Percentiles rank a stretch among this genome's conserved stretches.
These are phyloP conservation scores for Platycheirus albimanus DNA, from an alignment of 2,888 invertebrate species.

Conservation along the genomic window DNA sequence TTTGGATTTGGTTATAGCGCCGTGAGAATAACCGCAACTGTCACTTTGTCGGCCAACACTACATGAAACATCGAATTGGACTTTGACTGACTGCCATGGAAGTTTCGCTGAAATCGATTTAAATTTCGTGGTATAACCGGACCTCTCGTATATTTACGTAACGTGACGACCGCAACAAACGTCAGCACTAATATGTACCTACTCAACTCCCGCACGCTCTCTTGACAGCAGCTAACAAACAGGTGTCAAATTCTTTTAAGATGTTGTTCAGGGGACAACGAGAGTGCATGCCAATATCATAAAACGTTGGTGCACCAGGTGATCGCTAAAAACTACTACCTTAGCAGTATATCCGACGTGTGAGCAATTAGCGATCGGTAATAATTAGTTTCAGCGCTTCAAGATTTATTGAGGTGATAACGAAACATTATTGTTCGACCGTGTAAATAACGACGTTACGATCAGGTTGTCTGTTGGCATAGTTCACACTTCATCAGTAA, in stretches of 20 bases:
- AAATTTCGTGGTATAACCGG: constrained; percentile 25
- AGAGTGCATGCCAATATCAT: constrained; percentile 24
- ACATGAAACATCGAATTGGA: constrained; percentile 27
- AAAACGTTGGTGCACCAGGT: not conserved
- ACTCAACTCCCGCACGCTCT: not conserved
- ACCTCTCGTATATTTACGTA: constrained; percentile 45
- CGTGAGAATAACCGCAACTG: constrained; percentile 28
- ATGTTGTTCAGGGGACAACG: not conserved
- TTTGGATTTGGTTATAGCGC: not conserved
- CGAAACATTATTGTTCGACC: constrained; percentile 43
- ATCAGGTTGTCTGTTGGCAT: constrained; percentile 15
- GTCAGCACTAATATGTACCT: constrained; percentile 31
- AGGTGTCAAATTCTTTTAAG: constrained; percentile 53
- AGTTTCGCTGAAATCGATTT: constrained; percentile 52
- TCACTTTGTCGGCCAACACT: constrained; percentile 12
- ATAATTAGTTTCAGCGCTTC: constrained; percentile 45
- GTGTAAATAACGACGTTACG: constrained; percentile 57
- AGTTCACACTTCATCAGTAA: constrained; percentile 56
- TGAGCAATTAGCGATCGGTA: constrained; percentile 56
- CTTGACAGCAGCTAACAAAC: constrained; percentile 25
- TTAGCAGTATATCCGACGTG: constrained; percentile 24
- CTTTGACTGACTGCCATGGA: constrained; percentile 30
- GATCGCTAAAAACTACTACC: not conserved
- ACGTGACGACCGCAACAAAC: constrained; percentile 54
- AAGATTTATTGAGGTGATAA: constrained; percentile 68